Conservation (phyloP, 2,888 invertebrate genomes). For the Microplitis deprimator region DNA sequence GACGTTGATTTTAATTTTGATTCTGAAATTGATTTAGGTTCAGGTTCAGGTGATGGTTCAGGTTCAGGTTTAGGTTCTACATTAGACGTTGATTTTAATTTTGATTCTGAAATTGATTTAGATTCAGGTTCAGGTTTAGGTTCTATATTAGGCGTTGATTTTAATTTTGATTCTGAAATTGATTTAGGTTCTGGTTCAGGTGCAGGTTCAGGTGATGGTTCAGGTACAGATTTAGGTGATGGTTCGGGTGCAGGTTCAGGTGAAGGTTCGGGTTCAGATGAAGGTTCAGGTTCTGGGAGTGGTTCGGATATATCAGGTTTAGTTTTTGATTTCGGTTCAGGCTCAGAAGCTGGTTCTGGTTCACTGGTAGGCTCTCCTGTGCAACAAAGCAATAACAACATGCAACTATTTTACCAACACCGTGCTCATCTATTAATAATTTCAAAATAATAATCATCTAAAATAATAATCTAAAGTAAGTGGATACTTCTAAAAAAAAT, state of each 20-base stretch:
- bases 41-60: constrained; percentile 66
- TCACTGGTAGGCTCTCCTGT: constrained; percentile 69
- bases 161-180: constrained; percentile 68
- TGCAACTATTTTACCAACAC: constrained; percentile 52
- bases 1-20: constrained; percentile 67
- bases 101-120: constrained; percentile 69
- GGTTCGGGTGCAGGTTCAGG: neutral
- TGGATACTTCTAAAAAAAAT: constrained; percentile 2
- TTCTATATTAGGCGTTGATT: constrained; percentile 69
- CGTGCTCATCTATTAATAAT: constrained; percentile 4
- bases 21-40: constrained; percentile 62
- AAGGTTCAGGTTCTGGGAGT: constrained; percentile 56
- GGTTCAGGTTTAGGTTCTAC: constrained; percentile 67
- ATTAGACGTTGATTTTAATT: constrained; percentile 69
- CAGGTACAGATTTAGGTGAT: neutral
- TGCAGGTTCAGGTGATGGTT: neutral
- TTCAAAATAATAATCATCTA: neutral
- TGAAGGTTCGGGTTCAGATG: constrained; percentile 62
- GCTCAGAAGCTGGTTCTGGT: constrained; percentile 73
- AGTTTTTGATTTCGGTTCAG: constrained; percentile 68
- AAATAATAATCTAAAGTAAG: neutral
- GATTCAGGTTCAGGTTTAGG: constrained; percentile 67
- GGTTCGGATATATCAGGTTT: constrained; percentile 67
- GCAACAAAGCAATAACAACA: constrained; percentile 70
- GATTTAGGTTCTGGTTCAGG: constrained; percentile 68